These are phyloP conservation scores for Coregonus ussuriensis DNA, from an alignment of 2,797 vertebrate species.

Conservation along the genomic window DNA sequence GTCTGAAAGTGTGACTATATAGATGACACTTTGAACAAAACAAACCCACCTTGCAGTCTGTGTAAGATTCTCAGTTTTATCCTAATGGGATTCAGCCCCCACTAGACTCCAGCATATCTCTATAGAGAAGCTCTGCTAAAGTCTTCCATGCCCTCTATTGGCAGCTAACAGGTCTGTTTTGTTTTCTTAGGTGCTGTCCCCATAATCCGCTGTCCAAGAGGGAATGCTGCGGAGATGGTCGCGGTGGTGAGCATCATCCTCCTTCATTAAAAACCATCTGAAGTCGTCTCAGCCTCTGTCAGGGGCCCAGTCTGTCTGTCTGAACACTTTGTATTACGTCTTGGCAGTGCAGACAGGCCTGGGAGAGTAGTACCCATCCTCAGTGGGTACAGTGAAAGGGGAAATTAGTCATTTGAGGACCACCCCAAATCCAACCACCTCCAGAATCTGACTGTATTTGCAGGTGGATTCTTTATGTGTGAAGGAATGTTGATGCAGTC, in stretches of 20 bases:
- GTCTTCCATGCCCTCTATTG: constrained; percentile 1
- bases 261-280: constrained; percentile 8
- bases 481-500: background rate
- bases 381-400: background rate
- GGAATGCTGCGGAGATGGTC: constrained; percentile 98
- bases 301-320: background rate
- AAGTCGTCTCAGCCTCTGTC: background rate
- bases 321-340: background rate
- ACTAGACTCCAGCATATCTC: background rate
- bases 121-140: background rate
- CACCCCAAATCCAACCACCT: background rate
- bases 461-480: background rate
- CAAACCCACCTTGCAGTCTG: background rate
- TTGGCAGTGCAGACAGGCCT: background rate
- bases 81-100: too few species aligned
- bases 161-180: constrained; percentile 13
- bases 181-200: constrained; percentile 87
- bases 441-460: background rate
- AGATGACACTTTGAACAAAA: background rate
- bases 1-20: background rate
- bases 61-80: too few species aligned
- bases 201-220: constrained; percentile 94
- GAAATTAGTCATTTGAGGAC: background rate
- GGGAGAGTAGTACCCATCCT: background rate
- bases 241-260: constrained; percentile 84